These are phyloP conservation scores for Noturus placidus DNA, from an alignment of 2,113 vertebrate genomes.

Conservation along the genomic window DNA sequence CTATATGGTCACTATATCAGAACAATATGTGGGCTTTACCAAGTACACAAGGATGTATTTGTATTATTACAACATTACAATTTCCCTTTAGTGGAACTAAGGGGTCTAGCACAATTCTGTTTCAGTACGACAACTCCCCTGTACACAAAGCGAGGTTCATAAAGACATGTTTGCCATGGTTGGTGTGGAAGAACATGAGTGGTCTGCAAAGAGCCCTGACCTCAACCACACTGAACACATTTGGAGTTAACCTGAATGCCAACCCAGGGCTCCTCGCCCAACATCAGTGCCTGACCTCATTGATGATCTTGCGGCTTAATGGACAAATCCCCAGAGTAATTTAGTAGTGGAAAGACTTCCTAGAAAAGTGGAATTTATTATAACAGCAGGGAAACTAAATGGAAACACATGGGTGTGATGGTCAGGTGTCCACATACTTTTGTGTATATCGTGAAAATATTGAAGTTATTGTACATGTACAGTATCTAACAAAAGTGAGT, in stretches of 20 bases:
- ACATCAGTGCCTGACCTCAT: background rate
- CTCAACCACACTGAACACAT: background rate
- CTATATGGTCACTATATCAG: background rate
- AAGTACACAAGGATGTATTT: too few relatives aligned
- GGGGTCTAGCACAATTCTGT: background rate
- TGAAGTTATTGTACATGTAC: background rate
- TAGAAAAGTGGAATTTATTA: background rate
- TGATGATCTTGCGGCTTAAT: background rate
- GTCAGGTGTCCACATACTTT: background rate
- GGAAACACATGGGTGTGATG: background rate
- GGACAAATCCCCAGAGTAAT: background rate
- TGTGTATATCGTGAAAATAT: background rate
- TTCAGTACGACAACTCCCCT: background rate
- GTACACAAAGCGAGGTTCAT: background rate
- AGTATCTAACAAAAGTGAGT: too few relatives aligned
- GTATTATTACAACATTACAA: too few relatives aligned
- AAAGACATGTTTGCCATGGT: background rate
- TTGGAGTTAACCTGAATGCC: background rate
- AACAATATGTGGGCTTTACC: too few relatives aligned
- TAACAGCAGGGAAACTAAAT: background rate
- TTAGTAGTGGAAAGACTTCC: background rate
- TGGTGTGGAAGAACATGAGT: too few relatives aligned
- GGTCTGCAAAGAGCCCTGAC: background rate
- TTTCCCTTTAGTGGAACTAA: too few relatives aligned
- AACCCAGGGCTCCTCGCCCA: background rate